These are phyloP conservation scores for Galagoides demidoff DNA, from an alignment of 2,797 vertebrate genomes.

Conservation along the genomic window DNA sequence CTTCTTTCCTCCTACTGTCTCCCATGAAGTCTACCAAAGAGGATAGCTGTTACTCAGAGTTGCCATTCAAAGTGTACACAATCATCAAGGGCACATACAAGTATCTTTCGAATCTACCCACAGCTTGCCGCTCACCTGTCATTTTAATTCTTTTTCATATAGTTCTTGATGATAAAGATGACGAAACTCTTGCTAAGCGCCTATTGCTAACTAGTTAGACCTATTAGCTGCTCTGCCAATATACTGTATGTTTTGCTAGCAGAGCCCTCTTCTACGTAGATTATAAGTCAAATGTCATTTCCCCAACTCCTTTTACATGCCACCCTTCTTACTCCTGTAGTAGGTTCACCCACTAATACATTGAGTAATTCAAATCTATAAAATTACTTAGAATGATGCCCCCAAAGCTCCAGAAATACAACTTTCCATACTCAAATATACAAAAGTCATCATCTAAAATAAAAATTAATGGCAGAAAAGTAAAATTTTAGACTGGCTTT, in stretches of 20 bases:
- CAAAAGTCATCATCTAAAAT: background rate
- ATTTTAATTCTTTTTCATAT: conserved; percentile 43
- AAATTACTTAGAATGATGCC: conserved; percentile 4
- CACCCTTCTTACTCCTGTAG: background rate
- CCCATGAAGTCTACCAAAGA: conserved; percentile 94
- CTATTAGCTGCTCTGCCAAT: background rate
- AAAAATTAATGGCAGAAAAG: background rate
- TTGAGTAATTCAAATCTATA: conserved; percentile 1
- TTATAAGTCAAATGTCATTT: background rate
- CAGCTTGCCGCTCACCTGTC: background rate
- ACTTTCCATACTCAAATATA: background rate
- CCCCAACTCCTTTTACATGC: background rate
- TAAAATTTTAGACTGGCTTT: background rate
- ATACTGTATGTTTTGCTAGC: background rate
- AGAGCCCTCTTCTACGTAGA: background rate
- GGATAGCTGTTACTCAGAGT: conserved; percentile 10
- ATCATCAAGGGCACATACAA: background rate
- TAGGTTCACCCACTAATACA: background rate
- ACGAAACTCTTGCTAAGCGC: background rate
- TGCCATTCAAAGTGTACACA: background rate
- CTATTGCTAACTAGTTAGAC: conserved; percentile 6
- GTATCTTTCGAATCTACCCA: background rate
- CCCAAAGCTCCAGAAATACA: background rate
- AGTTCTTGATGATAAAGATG: background rate
- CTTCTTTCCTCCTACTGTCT: conserved; percentile 98